Conservation (phyloP, 2,797 vertebrate species). For the Aeoliscus strigatus region DNA sequence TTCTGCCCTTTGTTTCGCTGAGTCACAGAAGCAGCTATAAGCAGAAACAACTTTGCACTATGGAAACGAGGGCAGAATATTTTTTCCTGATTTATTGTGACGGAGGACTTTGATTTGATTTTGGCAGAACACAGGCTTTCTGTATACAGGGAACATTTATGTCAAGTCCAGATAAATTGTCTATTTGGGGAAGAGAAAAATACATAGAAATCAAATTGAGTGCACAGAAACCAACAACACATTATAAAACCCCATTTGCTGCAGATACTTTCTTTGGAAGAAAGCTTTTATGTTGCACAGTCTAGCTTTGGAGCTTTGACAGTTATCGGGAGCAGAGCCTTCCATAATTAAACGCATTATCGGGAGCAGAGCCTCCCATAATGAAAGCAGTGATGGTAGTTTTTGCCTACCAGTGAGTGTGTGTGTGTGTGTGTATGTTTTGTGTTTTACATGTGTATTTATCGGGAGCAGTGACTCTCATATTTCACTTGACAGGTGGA, state of each 20-base stretch:
- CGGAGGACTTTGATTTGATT: too few species aligned
- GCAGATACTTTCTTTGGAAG: not conserved
- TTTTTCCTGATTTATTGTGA: too few species aligned
- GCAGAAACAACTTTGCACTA: not conserved
- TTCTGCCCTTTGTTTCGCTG: not conserved
- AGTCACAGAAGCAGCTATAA: not conserved
- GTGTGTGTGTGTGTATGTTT: constrained; percentile 8
- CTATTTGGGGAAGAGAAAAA: too few species aligned
- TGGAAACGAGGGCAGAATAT: too few species aligned
- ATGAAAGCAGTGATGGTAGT: constrained; percentile 72
- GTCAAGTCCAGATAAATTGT: too few species aligned
- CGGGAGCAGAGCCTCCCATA: constrained; percentile 95
- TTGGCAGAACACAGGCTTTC: too few species aligned
- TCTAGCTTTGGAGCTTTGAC: constrained; percentile 46
- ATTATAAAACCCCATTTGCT: too few species aligned
- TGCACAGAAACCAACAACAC: too few species aligned
- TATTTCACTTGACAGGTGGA: constrained; percentile 95
- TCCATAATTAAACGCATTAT: constrained; percentile 89
- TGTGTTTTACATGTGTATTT: constrained; percentile 64
- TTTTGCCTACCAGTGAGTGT: constrained; percentile 72
- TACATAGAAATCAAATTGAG: too few species aligned
- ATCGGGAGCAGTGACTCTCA: constrained; percentile 78
- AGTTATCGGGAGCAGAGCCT: constrained; percentile 96
- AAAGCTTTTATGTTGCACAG: constrained; percentile 54
- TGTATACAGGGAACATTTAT: too few species aligned